Base-by-base conservation (phyloP, 2,888 invertebrate genomes). In the Erebia palarica region DNA sequence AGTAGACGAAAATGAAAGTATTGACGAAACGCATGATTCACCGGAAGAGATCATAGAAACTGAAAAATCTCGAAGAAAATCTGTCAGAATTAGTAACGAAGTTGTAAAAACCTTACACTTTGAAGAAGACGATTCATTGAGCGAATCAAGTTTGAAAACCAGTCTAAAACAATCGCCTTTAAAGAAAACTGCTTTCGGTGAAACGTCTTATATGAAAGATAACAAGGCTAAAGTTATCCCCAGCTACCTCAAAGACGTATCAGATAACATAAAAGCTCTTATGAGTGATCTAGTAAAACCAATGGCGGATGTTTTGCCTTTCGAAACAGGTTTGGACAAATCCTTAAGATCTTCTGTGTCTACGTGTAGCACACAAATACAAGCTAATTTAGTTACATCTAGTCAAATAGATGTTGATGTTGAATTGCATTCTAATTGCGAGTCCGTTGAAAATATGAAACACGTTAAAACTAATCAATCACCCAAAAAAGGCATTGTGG, bases 211-310 rank as follows among this genome's bases (percentile, higher is more conserved):
- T 60, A 82, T 84, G 78, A 81, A 77, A 51, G 86, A 87, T 1
- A 72, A 44, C 5, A 89, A 87, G 74, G 69, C 74, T 0, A 86
- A 84, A 75, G 91, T 91, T 0, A 92, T 93, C 49, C 93, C 92
- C 0, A 76, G 81, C 0, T 90, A 84, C 69, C 75, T 88, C 61
- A 84, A 83, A 72, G 85, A 88, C 9, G 84, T 89, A 0, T 81
- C 88, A 0, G 87, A 90, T 11, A 85, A 82, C 1, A 78, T 92
- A 0, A 92, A 93, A 68, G 83, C 85, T 1, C 77, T 92, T 1
- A 91, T 92, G 90, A 76, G 79, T 1, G 93, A 93, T 76, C 77
- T 92, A 27, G 86, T 90, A 0, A 92, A 93, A 70, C 93, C 93
- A 0, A 81, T 82, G 64, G 79, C 82, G 0, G 90, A 91, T 42